These are phyloP conservation scores for Hyposoter didymator DNA, from an alignment of 2,888 invertebrate genomes.

Conservation along the genomic window DNA sequence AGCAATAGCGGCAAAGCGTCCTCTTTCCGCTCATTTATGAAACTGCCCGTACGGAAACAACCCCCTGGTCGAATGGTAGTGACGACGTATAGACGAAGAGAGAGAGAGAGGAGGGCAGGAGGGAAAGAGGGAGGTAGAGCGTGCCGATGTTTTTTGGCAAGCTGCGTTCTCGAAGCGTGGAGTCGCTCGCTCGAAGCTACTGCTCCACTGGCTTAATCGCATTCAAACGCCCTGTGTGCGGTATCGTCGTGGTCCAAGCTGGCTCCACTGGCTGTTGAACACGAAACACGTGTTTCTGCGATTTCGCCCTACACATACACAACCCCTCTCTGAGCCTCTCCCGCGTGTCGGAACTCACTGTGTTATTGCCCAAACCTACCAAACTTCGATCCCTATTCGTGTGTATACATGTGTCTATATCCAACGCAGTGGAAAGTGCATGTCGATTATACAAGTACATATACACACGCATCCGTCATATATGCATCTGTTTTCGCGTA, in stretches of 20 bases:
- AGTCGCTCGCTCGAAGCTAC: constrained; percentile 63
- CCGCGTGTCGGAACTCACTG: constrained; percentile 53
- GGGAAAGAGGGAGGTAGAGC: constrained; percentile 7
- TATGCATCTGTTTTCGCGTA: constrained; percentile 14
- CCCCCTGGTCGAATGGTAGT: constrained; percentile 20
- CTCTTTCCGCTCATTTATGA: constrained; percentile 52
- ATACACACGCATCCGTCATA: constrained; percentile 7
- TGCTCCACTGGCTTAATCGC: constrained; percentile 77
- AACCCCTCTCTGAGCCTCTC: neutral
- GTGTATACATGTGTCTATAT: constrained; percentile 29
- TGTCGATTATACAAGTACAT: constrained; percentile 46
- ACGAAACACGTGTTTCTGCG: constrained; percentile 77
- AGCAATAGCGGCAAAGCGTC: constrained; percentile 30
- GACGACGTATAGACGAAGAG: constrained; percentile 32
- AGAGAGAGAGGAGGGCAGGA: constrained; percentile 6
- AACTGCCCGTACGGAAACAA: constrained; percentile 39
- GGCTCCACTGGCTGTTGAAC: constrained; percentile 53
- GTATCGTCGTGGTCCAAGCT: constrained; percentile 59
- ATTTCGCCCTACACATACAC: constrained; percentile 71
- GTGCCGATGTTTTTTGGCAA: constrained; percentile 65
- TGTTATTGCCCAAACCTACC: constrained; percentile 45
- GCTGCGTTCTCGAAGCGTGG: constrained; percentile 58
- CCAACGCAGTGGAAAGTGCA: constrained; percentile 52
- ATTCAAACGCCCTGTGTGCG: constrained; percentile 75
- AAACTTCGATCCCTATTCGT: constrained; percentile 24